Evolutionary conservation across 2,797 vertebrate species (phyloP).

Genomic region (Neosilurus hyrtlii): DNA sequence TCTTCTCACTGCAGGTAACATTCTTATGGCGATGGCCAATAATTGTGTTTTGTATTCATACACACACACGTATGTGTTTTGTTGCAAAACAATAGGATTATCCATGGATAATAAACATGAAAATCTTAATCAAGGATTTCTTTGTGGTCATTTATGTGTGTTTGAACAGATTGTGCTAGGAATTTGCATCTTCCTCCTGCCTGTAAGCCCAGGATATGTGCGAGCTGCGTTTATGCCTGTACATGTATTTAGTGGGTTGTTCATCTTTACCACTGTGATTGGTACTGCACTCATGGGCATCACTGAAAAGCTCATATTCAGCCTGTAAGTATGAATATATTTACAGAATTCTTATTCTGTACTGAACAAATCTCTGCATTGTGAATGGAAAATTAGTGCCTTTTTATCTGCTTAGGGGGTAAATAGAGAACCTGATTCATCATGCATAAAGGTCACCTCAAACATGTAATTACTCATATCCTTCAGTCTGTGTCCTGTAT

Average conservation of each 20-base stretch:
- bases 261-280: conserved; percentile 83
- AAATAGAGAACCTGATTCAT: neutral
- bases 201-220: conserved; percentile 76
- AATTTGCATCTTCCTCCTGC: conserved; percentile 82
- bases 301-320: conserved; percentile 92
- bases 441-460: conserved; percentile 1
- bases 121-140: neutral
- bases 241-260: conserved; percentile 83
- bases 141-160: neutral
- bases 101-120: too few relatives aligned
- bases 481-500: neutral
- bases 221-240: conserved; percentile 81
- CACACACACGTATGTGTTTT: neutral
- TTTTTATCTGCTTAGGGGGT: neutral
- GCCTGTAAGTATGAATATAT: conserved; percentile 79
- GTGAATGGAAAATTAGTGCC: neutral
- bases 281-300: conserved; percentile 87
- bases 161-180: conserved; percentile 83
- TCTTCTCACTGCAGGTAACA: conserved; percentile 85
- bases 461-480: conserved; percentile 17
- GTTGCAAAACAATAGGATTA: neutral
- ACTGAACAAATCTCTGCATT: neutral
- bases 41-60: neutral
- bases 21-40: neutral
- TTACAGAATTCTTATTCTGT: neutral